A percentile compares a stretch with the other conserved stretches of the same genome.
Evolutionary conservation across 2,888 invertebrate genomes (phyloP).

Genomic region (Pristionchus japonicus): DNA sequence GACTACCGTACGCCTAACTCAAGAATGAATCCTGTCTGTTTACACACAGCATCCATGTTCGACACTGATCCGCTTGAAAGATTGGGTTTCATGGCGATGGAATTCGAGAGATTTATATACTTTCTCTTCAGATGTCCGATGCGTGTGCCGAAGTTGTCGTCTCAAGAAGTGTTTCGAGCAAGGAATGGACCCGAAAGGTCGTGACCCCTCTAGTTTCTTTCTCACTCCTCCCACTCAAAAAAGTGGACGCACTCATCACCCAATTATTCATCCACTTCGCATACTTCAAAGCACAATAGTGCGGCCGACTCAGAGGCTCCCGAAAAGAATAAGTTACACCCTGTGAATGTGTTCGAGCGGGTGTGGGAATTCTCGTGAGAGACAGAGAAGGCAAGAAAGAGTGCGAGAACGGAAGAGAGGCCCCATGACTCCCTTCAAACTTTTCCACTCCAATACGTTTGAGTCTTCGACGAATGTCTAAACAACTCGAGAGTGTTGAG

Average conservation of each 20-base stretch:
- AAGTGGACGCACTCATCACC: background rate
- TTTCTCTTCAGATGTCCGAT: constrained; percentile 62
- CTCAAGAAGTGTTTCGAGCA: constrained; percentile 68
- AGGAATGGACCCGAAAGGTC: constrained; percentile 69
- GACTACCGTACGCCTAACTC: too few relatives aligned
- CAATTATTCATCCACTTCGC: background rate
- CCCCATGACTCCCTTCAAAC: background rate
- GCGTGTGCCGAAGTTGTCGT: constrained; percentile 66
- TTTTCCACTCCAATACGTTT: constrained; percentile 27
- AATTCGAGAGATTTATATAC: background rate
- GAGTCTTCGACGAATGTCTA: background rate
- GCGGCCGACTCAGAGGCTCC: background rate
- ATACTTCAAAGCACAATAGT: constrained; percentile 1
- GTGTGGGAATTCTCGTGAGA: constrained; percentile 27
- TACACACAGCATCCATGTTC: background rate
- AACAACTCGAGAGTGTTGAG: background rate
- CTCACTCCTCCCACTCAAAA: background rate
- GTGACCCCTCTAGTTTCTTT: background rate
- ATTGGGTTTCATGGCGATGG: background rate
- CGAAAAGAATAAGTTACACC: constrained; percentile 31
- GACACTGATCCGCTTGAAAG: background rate
- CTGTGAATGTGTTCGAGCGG: background rate
- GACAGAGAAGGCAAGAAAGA: background rate
- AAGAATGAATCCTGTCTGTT: background rate
- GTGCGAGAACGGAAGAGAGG: background rate